Base-by-base conservation (phyloP, 2,888 invertebrate genomes). In the Leucoma salicis region DNA sequence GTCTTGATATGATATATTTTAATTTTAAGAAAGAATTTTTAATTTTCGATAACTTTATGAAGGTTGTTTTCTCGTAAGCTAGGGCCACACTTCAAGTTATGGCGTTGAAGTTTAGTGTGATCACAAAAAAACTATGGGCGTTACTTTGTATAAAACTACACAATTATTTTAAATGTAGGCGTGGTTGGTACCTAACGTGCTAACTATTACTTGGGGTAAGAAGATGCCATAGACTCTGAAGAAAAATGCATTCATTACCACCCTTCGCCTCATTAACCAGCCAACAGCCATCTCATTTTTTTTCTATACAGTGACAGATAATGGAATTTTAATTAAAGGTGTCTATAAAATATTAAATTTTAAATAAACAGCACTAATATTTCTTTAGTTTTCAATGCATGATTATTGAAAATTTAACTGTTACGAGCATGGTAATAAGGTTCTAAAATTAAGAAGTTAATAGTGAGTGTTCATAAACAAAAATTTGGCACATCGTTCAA, bases 401-500 rank as follows among this genome's bases (percentile, higher is more conserved):
- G 21, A 21, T 21, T 8, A 21, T 21, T 21, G 21, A 6, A 21
- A 2, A 21, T 21, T 5, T 21, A 21, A 21, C 8, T 21, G 8
- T 8, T 1, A 21, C 8, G 21, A 21, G 3, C 21, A 8, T 21
- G 21, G 8, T 21, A 10, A 11, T 27, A 11, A 11, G 11, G 6
- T 21, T 21, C 8, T 6, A 21, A 21, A 21, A 21, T 21, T 5
- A 16, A 6, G 21, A 21, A n/a, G 27, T 27, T 12, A 10, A 27
- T 10, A 27, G 25, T 35, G 32, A 38, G 11, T 35, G 7, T 11
- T 15, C 21, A 13, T 42, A 7, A 47, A 54, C 21, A 45, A 24
- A 49, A 49, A 25, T 70, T 74, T 74, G 74, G 74, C 74, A 74
- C 74, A 67, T 69, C 49, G 45, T 51, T 29, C 57, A 66, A 70